Evolutionary conservation across 2,797 vertebrate species (phyloP).

Genomic region (Melanotaenia boesemani): DNA sequence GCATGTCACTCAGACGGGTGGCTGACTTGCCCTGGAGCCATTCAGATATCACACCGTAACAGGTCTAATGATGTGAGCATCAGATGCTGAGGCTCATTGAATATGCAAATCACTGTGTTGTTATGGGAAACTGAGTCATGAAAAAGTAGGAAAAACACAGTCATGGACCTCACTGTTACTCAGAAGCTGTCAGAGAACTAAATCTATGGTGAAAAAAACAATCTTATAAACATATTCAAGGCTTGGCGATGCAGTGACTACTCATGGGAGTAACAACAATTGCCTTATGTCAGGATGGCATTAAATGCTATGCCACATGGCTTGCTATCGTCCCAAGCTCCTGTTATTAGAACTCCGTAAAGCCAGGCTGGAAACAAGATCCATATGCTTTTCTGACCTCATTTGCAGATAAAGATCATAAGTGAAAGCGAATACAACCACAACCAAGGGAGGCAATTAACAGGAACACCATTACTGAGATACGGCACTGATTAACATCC

Average conservation of each 20-base stretch:
- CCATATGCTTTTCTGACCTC: slow-evolving; percentile 72
- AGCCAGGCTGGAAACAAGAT: slow-evolving; percentile 60
- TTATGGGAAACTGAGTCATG: slow-evolving; percentile 40
- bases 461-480: slow-evolving; percentile 69
- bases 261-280: slow-evolving; percentile 30
- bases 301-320: slow-evolving; percentile 30
- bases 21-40: slow-evolving; percentile 63
- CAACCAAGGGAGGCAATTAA: slow-evolving; percentile 70
- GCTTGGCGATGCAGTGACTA: slow-evolving; percentile 36
- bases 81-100: slow-evolving; percentile 52
- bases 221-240: slow-evolving; percentile 21
- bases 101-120: slow-evolving; percentile 62
- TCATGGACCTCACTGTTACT: not conserved
- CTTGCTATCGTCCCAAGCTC: slow-evolving; percentile 13
- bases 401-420: slow-evolving; percentile 75
- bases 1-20: slow-evolving; percentile 75
- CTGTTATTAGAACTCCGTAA: slow-evolving; percentile 28
- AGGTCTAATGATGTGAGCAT: slow-evolving; percentile 53
- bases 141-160: slow-evolving; percentile 21
- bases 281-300: slow-evolving; percentile 43
- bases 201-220: slow-evolving; percentile 14
- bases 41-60: slow-evolving; percentile 53
- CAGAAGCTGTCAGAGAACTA: slow-evolving; percentile 1
- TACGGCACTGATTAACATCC: slow-evolving; percentile 69
- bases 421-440: slow-evolving; percentile 63